Evolutionary conservation across 2,888 invertebrate genomes (phyloP).

Genomic region (Clepsis dumicolana): DNA sequence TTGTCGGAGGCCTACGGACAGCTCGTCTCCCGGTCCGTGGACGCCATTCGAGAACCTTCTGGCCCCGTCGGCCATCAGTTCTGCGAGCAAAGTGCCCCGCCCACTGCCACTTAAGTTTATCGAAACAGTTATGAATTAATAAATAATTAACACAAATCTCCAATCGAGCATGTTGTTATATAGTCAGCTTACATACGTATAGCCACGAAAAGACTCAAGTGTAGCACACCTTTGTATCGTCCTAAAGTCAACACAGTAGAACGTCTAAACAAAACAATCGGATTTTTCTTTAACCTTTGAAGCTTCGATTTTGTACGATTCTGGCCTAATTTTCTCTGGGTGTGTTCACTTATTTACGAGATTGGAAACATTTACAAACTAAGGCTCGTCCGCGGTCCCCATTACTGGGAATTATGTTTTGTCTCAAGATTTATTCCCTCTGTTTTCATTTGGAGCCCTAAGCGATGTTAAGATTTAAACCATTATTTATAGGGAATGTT

Average conservation of each 20-base stretch:
- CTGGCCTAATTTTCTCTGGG: slow-evolving; percentile 3
- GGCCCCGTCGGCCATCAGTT: no score
- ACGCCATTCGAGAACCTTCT: no score
- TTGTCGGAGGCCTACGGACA: no score
- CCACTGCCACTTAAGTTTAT: no score
- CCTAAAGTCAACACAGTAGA: background rate
- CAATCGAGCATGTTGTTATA: no score
- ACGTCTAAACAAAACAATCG: background rate
- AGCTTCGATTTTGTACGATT: background rate
- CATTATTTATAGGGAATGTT: background rate
- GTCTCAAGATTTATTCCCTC: slow-evolving; percentile 15
- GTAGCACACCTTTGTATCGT: background rate
- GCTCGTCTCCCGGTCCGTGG: no score
- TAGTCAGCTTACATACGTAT: no score
- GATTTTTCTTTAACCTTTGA: background rate
- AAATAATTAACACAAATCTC: background rate
- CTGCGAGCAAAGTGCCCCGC: no score
- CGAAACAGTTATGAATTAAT: no score
- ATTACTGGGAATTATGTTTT: slow-evolving; percentile 22
- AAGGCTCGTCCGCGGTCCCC: background rate
- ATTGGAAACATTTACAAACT: slow-evolving; percentile 5
- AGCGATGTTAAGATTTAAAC: slow-evolving; percentile 23
- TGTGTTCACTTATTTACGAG: slow-evolving; percentile 16
- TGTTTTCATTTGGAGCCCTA: slow-evolving; percentile 20
- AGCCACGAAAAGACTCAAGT: background rate